A percentile compares a stretch with the other conserved stretches of the same genome.
Conservation (phyloP, 2,113 vertebrate species). For the Hyaena hyaena region DNA sequence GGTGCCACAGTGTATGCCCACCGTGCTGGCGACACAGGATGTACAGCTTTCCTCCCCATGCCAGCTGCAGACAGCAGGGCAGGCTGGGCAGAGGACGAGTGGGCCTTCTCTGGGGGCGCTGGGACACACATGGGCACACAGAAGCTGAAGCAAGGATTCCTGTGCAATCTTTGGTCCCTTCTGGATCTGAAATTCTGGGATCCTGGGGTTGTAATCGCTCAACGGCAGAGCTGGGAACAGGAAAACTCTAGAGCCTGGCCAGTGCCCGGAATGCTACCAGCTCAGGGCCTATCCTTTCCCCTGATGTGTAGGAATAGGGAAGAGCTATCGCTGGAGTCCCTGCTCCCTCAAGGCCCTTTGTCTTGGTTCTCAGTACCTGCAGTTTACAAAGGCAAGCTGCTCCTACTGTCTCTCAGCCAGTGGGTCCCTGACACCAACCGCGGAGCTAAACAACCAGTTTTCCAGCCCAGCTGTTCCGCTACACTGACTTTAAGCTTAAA, state of each 20-base stretch:
- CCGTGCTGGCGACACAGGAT: neutral
- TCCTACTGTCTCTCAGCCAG: neutral
- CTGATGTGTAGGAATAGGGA: neutral
- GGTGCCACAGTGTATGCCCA: fast-evolving
- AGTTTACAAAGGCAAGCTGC: neutral
- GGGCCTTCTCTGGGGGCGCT: neutral
- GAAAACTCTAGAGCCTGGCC: neutral
- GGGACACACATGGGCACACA: neutral
- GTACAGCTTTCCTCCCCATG: neutral
- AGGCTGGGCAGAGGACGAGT: neutral
- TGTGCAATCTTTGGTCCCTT: neutral
- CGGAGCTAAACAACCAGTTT: constrained; percentile 27
- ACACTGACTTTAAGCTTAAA: constrained; percentile 17
- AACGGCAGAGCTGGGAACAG: neutral
- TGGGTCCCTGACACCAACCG: neutral
- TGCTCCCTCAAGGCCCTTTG: neutral
- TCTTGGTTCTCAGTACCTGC: neutral
- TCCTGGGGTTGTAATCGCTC: neutral
- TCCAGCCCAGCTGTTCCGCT: constrained; percentile 1
- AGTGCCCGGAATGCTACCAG: neutral
- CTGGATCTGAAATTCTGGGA: neutral
- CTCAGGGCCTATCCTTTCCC: neutral
- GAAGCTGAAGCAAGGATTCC: neutral
- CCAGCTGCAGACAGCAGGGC: neutral
- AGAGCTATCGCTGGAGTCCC: neutral